Evolutionary conservation across 2,888 invertebrate genomes (phyloP).

Genomic region (Elmis aenea): DNA sequence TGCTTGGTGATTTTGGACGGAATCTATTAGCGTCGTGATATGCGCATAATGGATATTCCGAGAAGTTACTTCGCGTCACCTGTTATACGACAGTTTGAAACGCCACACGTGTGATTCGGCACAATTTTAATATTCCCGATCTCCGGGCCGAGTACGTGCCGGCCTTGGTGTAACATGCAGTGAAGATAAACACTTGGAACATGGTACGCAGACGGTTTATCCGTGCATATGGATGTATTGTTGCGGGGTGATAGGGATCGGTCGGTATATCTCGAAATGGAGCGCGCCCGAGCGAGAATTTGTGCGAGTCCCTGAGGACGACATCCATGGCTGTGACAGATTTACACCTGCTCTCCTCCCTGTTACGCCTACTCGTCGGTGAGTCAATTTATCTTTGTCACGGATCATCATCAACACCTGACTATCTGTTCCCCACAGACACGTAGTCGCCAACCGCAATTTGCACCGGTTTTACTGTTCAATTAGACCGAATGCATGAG

Average conservation of each 20-base stretch:
- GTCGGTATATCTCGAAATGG: conserved; percentile 29
- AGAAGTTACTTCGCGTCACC: conserved; percentile 19
- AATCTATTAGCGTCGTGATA: conserved; percentile 18
- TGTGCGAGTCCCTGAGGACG: conserved; percentile 36
- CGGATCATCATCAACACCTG: conserved; percentile 14
- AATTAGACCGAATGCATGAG: conserved; percentile 2
- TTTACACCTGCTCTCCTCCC: conserved; percentile 57
- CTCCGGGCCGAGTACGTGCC: no score
- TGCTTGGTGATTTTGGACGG: conserved; percentile 14
- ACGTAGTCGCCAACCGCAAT: conserved; percentile 4
- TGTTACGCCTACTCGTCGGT: conserved; percentile 61
- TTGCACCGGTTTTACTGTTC: conserved; percentile 8
- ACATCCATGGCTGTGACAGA: conserved; percentile 58
- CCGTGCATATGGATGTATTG: no score
- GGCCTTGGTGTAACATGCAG: no score
- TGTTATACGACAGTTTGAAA: conserved; percentile 15
- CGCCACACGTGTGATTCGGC: conserved; percentile 14
- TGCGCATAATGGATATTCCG: conserved; percentile 13
- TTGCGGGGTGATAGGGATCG: conserved; percentile 11
- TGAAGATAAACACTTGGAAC: conserved; percentile 2
- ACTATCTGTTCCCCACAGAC: conserved; percentile 15
- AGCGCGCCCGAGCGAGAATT: conserved; percentile 22
- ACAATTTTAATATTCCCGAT: conserved; percentile 17
- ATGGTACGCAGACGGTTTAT: conserved; percentile 1
- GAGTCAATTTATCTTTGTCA: conserved; percentile 41